phyloP scores from a whole-genome alignment of 2,113 vertebrate species.

The Bos indicus region DNA sequence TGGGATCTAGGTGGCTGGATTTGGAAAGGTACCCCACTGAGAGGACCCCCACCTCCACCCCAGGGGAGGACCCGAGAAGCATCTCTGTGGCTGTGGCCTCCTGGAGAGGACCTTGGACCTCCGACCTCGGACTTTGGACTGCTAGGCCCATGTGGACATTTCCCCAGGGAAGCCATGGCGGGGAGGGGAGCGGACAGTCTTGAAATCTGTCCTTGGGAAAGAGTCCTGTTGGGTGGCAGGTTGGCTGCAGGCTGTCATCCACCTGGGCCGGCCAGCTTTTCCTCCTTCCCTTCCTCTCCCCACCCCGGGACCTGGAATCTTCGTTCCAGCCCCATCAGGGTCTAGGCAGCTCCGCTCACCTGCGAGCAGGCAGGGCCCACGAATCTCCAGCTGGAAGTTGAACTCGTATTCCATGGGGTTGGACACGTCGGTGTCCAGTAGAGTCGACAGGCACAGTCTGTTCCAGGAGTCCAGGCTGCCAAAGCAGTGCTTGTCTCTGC shows the following conservation, averaged over 20 bases:
- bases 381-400: constrained; percentile 95
- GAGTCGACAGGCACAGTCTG: constrained; percentile 82
- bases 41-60: background rate
- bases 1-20: background rate
- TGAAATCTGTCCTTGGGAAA: background rate
- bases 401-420: constrained; percentile 96
- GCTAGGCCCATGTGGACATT: background rate
- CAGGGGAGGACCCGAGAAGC: background rate
- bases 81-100: background rate
- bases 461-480: constrained; percentile 70
- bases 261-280: accelerated
- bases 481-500: constrained; percentile 80
- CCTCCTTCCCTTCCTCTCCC: no score
- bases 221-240: background rate
- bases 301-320: background rate
- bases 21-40: background rate
- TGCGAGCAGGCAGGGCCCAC: constrained; percentile 91
- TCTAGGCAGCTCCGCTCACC: constrained; percentile 76
- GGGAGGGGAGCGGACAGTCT: background rate
- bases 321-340: background rate
- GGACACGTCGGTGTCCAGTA: constrained; percentile 87
- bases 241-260: background rate
- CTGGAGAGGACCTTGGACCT: background rate
- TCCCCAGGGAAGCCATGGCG: background rate
- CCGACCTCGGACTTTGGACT: accelerated